Percentiles rank a stretch among this genome's conserved stretches.
Evolutionary conservation across 2,888 invertebrate genomes (phyloP).

Genomic region (Pinctada fucata): DNA sequence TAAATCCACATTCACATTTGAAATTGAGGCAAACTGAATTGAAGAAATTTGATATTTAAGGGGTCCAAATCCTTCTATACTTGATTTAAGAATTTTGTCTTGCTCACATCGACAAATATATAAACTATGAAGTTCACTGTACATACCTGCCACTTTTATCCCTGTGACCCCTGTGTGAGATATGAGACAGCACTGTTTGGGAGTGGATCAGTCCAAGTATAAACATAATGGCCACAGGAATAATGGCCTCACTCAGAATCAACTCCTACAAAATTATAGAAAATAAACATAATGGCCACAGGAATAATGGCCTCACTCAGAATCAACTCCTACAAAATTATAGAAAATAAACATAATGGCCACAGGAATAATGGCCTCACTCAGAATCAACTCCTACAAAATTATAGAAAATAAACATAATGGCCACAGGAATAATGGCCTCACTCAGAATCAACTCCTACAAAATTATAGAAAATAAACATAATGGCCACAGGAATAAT

Average conservation of each 20-base stretch:
- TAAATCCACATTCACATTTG: too few relatives aligned
- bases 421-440: neutral
- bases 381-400: neutral
- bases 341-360: neutral
- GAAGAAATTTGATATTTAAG: too few relatives aligned
- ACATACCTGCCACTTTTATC: conserved; percentile 48
- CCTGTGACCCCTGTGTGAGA: conserved; percentile 62
- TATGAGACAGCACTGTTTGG: conserved; percentile 82
- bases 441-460: neutral
- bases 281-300: neutral
- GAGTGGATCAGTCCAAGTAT: conserved; percentile 87
- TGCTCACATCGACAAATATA: too few relatives aligned
- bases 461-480: neutral
- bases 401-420: neutral
- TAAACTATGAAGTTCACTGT: too few relatives aligned
- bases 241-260: neutral
- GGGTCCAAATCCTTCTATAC: too few relatives aligned
- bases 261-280: neutral
- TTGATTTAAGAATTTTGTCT: too few relatives aligned
- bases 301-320: neutral
- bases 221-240: conserved; percentile 80
- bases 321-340: neutral
- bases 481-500: neutral
- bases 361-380: neutral
- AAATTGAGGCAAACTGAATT: too few relatives aligned